Evolutionary conservation across 2,888 invertebrate genomes (phyloP).

Genomic region (Heteropelma amictum): DNA sequence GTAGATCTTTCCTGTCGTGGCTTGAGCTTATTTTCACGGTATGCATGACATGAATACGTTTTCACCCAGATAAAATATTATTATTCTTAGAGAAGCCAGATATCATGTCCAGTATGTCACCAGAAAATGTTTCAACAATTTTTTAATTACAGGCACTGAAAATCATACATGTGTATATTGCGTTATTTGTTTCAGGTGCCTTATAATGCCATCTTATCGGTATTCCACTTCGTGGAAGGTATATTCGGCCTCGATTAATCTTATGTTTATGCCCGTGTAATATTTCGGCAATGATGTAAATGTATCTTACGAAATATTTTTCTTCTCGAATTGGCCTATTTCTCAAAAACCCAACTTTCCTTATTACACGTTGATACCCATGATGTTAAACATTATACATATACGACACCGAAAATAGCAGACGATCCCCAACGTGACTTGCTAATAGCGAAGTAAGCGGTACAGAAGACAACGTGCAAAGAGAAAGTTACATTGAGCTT

Average conservation of each 20-base stretch:
- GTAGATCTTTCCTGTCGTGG: neutral
- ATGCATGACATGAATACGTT: too few species aligned
- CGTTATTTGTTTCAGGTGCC: slow-evolving; percentile 19
- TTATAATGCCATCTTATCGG: neutral
- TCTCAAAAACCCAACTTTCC: neutral
- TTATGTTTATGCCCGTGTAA: too few species aligned
- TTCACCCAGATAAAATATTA: too few species aligned
- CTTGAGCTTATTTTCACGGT: too few species aligned
- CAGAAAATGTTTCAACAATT: too few species aligned
- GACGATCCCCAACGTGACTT: slow-evolving; percentile 30
- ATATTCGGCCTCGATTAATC: neutral
- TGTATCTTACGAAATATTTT: neutral
- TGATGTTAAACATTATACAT: slow-evolving; percentile 1
- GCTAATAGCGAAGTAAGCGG: slow-evolving; percentile 42
- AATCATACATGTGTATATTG: neutral
- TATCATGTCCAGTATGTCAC: too few species aligned
- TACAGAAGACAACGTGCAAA: slow-evolving; percentile 62
- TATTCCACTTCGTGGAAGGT: neutral
- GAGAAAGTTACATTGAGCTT: slow-evolving; percentile 64
- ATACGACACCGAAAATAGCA: slow-evolving; percentile 22
- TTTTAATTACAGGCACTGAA: too few species aligned
- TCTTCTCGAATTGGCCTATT: neutral
- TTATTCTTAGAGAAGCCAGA: too few species aligned
- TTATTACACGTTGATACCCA: neutral
- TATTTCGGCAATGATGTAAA: neutral